These are phyloP conservation scores for Recurvirostra avosetta DNA, from an alignment of 2,113 vertebrate genomes.

Conservation along the genomic window DNA sequence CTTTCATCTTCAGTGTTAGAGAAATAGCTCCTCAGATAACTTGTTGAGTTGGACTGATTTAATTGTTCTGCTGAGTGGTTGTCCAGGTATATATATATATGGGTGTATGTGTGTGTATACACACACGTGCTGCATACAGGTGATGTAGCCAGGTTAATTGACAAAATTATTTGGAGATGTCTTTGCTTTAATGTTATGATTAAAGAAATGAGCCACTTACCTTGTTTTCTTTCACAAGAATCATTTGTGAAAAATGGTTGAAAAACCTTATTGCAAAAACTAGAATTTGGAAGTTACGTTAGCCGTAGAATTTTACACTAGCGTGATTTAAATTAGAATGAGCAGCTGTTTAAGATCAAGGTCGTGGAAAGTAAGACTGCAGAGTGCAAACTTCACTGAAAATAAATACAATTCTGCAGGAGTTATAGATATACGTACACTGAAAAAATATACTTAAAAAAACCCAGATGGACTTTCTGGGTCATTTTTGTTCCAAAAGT, in stretches of 20 bases:
- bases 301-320: not conserved
- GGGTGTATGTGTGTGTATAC: not conserved
- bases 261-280: not conserved
- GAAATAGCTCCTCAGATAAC: not conserved
- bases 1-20: not conserved
- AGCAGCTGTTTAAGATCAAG: not conserved
- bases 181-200: not conserved
- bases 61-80: not conserved
- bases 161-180: not conserved
- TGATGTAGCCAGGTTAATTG: not conserved
- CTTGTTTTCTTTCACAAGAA: not conserved
- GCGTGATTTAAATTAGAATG: not conserved
- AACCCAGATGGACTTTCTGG: not conserved
- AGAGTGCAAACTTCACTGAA: not conserved
- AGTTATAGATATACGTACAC: not conserved
- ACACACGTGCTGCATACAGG: not conserved
- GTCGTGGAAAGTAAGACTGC: not conserved
- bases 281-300: not conserved
- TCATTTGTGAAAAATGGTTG: not conserved
- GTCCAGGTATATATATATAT: not conserved
- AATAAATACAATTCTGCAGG: not conserved
- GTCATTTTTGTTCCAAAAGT: not conserved
- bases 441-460: not conserved
- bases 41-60: not conserved
- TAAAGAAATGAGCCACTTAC: not conserved